Percentiles rank a stretch among this genome's conserved stretches.
Conservation (phyloP, 2,888 invertebrate species). For the Petrolisthes cinctipes region DNA sequence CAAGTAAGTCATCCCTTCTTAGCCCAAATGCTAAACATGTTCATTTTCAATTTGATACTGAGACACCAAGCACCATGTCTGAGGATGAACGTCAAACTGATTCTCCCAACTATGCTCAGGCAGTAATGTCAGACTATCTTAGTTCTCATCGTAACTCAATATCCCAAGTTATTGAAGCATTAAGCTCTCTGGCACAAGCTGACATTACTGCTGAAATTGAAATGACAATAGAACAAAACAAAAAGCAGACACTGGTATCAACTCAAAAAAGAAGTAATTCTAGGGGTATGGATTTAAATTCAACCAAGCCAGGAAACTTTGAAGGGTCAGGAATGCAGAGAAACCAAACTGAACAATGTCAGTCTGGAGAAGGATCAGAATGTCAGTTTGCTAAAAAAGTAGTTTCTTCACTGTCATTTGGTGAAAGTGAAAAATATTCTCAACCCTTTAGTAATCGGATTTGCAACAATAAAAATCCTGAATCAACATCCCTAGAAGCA, state of each 20-base stretch:
- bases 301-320: too few species aligned
- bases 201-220: slow-evolving; percentile 62
- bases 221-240: slow-evolving; percentile 55
- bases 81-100: slow-evolving; percentile 38
- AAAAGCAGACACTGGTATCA: slow-evolving; percentile 21
- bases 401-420: too few species aligned
- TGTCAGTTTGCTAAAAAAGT: too few species aligned
- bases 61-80: slow-evolving; percentile 42
- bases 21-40: slow-evolving; percentile 61
- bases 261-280: background rate
- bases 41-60: slow-evolving; percentile 58
- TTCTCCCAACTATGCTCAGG: slow-evolving; percentile 60
- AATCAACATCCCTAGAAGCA: too few species aligned
- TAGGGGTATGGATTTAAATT: too few species aligned
- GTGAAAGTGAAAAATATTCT: too few species aligned
- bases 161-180: slow-evolving; percentile 61
- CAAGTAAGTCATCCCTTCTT: slow-evolving; percentile 42
- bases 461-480: too few species aligned
- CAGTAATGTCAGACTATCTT: slow-evolving; percentile 58
- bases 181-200: slow-evolving; percentile 59
- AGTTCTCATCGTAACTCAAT: slow-evolving; percentile 64
- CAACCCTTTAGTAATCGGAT: too few species aligned
- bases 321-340: too few species aligned
- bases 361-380: too few species aligned
- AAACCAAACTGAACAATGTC: too few species aligned